Evolutionary conservation across 1,140 invertebrate genomes (phyloP).

Genomic region (Brachionus asplanchnoidis): DNA sequence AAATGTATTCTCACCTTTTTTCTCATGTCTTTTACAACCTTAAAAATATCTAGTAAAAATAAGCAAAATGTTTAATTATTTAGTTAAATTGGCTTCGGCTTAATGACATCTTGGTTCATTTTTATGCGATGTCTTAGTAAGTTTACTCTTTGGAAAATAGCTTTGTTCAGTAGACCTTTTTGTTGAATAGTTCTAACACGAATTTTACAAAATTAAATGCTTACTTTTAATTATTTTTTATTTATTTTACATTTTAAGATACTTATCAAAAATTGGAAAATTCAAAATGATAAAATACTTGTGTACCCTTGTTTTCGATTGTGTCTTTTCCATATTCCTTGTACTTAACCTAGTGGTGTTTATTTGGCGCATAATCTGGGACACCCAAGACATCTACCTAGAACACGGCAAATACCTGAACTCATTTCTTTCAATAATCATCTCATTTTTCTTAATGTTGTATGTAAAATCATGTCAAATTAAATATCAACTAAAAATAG

Average conservation of each 20-base stretch:
- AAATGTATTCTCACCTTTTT: neutral
- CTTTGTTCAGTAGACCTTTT: too few species aligned
- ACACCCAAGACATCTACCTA: conserved; percentile 11
- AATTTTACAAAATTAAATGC: too few species aligned
- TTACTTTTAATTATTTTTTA: neutral
- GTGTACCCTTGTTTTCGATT: neutral
- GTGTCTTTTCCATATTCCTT: conserved; percentile 11
- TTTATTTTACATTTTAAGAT: neutral
- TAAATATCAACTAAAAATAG: neutral
- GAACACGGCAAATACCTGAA: neutral
- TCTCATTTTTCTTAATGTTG: neutral
- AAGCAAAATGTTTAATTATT: neutral
- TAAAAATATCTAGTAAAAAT: neutral
- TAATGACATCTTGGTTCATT: neutral
- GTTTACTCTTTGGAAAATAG: too few species aligned
- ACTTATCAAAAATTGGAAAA: neutral
- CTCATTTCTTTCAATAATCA: neutral
- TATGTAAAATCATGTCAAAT: neutral
- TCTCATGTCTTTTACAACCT: neutral
- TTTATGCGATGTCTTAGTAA: neutral
- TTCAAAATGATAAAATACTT: neutral
- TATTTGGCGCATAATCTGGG: conserved; percentile 40
- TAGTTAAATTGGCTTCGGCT: neutral
- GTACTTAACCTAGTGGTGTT: conserved; percentile 27
- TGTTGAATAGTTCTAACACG: too few species aligned